phyloP scores from a whole-genome alignment of 2,888 invertebrate genomes.

The Megalurothrips usitatus region DNA sequence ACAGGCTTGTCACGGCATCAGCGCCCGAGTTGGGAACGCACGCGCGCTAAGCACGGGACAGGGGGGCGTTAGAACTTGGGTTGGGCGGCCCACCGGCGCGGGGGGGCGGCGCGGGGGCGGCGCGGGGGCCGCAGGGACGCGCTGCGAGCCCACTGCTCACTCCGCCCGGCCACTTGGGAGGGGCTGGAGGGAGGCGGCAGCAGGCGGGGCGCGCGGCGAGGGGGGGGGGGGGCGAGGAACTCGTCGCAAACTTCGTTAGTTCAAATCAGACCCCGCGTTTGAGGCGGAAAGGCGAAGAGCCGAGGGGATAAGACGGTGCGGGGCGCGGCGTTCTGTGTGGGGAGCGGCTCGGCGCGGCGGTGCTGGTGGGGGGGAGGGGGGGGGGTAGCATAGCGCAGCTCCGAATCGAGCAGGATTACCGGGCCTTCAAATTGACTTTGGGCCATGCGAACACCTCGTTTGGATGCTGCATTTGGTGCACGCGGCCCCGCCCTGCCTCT shows the following conservation, averaged over 20 bases:
- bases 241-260: slow-evolving; percentile 26
- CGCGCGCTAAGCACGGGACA: slow-evolving; percentile 2
- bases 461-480: not conserved
- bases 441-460: slow-evolving; percentile 1
- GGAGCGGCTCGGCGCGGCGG: not conserved
- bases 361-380: not conserved
- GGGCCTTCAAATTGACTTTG: slow-evolving; percentile 9
- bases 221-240: not conserved
- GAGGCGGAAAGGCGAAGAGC: not conserved
- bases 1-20: slow-evolving; percentile 16
- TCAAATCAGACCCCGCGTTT: slow-evolving; percentile 24
- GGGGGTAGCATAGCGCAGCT: not conserved
- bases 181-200: not conserved
- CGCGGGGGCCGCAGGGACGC: too few relatives aligned
- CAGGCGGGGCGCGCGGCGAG: not conserved
- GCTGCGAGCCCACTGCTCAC: too few relatives aligned
- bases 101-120: too few relatives aligned
- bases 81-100: too few relatives aligned
- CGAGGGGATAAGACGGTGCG: not conserved
- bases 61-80: not conserved
- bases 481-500: not conserved
- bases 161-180: too few relatives aligned
- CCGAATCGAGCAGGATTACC: slow-evolving; percentile 17
- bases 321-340: not conserved
- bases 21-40: not conserved